Percentiles rank a stretch among this genome's conserved stretches.
phyloP scores from a whole-genome alignment of 2,888 invertebrate genomes.

The Tyria jacobaeae region DNA sequence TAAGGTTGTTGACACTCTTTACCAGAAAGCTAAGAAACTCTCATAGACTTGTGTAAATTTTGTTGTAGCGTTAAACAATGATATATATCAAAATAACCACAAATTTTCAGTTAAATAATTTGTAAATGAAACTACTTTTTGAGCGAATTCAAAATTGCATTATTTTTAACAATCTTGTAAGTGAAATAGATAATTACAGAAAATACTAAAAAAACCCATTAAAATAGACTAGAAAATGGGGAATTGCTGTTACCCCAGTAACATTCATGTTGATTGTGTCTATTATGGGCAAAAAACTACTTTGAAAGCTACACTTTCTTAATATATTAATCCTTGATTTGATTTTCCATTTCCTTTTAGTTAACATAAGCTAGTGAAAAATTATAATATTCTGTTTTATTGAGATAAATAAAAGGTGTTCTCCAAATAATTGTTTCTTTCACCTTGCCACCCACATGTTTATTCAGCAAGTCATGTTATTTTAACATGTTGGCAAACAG shows the following conservation, averaged over 20 bases:
- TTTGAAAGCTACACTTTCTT: constrained; percentile 64
- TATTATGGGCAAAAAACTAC: constrained; percentile 43
- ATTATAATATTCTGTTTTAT: constrained; percentile 85
- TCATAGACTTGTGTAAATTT: constrained; percentile 88
- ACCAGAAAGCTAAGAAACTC: constrained; percentile 99
- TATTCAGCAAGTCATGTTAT: constrained; percentile 74
- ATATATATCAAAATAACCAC: constrained; percentile 80
- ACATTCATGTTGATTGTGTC: constrained; percentile 30
- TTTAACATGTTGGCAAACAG: constrained; percentile 71
- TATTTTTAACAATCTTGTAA: constrained; percentile 66
- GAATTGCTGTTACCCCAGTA: constrained; percentile 58
- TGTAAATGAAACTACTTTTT: constrained; percentile 80
- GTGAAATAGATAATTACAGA: constrained; percentile 60
- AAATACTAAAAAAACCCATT: constrained; percentile 53
- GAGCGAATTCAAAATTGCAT: constrained; percentile 72
- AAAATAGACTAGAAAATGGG: constrained; percentile 54
- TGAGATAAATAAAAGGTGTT: constrained; percentile 83
- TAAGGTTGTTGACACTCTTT: constrained; percentile 99
- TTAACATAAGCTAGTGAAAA: constrained; percentile 83
- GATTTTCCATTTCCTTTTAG: constrained; percentile 71
- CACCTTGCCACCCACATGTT: constrained; percentile 59
- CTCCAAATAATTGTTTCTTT: constrained; percentile 75
- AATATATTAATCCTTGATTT: constrained; percentile 70
- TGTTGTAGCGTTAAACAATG: constrained; percentile 81
- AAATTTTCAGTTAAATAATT: constrained; percentile 76